Conservation (phyloP, 2,888 invertebrate genomes). For the Blastobasis lacticolella region DNA sequence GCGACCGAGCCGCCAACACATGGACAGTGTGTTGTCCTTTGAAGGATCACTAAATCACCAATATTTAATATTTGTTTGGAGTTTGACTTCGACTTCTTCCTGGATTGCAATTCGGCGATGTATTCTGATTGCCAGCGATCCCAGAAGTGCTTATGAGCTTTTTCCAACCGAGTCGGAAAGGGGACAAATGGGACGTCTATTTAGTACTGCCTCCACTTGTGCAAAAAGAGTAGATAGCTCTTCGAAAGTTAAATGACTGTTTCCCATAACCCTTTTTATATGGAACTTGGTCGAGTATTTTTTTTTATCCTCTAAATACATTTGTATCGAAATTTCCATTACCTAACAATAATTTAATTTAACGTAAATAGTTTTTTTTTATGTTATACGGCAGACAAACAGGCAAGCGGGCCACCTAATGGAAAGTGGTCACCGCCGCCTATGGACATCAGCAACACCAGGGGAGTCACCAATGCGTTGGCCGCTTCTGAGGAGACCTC, state of each 20-base stretch:
- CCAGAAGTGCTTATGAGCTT: slow-evolving; percentile 18
- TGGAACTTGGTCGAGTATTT: too few relatives aligned
- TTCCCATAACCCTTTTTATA: slow-evolving; percentile 10
- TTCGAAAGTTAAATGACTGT: slow-evolving; percentile 12
- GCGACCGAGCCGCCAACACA: slow-evolving; percentile 9
- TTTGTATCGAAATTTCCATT: too few relatives aligned
- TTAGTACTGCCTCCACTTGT: slow-evolving; percentile 13
- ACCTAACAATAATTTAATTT: too few relatives aligned
- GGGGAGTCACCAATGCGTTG: too few relatives aligned
- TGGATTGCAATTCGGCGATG: slow-evolving; percentile 18
- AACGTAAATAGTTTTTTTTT: too few relatives aligned
- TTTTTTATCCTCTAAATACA: too few relatives aligned
- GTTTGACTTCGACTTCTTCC: slow-evolving; percentile 18
- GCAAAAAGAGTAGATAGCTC: slow-evolving; percentile 10
- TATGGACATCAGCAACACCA: too few relatives aligned
- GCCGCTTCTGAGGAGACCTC: too few relatives aligned
- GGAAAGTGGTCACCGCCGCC: too few relatives aligned
- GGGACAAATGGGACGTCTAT: slow-evolving; percentile 10
- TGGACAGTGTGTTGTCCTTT: slow-evolving; percentile 8
- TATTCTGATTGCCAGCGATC: slow-evolving; percentile 16
- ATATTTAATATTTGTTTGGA: slow-evolving; percentile 4
- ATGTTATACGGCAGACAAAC: too few relatives aligned
- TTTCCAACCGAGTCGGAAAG: slow-evolving; percentile 11
- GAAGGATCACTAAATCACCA: slow-evolving; percentile 12
- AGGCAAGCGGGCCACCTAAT: too few relatives aligned